Conservation (phyloP, 2,113 vertebrate genomes). For the Neofelis nebulosa region DNA sequence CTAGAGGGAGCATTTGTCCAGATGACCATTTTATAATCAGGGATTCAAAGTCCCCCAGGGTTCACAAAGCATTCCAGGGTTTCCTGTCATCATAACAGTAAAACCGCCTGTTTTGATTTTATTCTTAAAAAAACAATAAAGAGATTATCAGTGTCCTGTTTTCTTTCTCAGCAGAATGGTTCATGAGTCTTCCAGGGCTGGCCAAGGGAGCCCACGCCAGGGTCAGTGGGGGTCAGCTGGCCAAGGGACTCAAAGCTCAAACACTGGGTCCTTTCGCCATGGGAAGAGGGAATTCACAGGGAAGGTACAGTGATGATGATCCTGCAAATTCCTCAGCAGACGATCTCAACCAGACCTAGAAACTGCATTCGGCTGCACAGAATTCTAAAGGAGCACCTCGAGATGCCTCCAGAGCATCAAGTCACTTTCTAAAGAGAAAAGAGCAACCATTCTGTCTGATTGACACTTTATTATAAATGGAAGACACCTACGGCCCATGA, state of each 20-base stretch:
- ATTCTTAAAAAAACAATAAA: neutral
- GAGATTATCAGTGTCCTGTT: neutral
- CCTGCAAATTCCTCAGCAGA: neutral
- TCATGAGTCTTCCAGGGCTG: neutral
- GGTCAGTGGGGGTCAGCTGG: neutral
- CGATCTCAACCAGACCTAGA: neutral
- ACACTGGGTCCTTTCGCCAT: neutral
- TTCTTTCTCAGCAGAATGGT: neutral
- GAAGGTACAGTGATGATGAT: neutral
- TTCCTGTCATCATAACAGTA: neutral
- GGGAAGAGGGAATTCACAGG: fast-evolving
- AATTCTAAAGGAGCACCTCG: neutral
- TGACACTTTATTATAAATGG: neutral
- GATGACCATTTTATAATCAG: neutral
- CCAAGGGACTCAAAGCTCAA: neutral
- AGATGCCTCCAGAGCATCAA: neutral
- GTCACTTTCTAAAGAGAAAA: neutral
- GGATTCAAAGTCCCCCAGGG: too few relatives aligned
- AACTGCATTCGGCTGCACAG: neutral
- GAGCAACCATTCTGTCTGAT: neutral
- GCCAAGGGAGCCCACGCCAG: neutral
- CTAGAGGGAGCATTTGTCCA: neutral
- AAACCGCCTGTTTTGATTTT: neutral
- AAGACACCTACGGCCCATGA: neutral
- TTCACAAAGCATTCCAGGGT: neutral